Base-by-base conservation (phyloP, 2,888 invertebrate genomes). In the Drepana falcataria region DNA sequence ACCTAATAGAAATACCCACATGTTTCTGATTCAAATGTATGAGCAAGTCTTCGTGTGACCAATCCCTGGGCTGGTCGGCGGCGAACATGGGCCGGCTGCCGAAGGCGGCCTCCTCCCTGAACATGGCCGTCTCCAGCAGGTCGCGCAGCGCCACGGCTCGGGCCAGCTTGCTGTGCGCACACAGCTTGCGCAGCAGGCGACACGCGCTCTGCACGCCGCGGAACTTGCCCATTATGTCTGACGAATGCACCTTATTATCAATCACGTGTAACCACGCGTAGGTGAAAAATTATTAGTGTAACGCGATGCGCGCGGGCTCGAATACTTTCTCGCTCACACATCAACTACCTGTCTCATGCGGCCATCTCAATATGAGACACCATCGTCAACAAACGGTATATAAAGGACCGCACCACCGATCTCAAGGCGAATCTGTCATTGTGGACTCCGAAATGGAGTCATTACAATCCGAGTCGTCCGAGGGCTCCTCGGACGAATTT, bases 21-120 rank as follows among this genome's bases (percentile, higher is more conserved):
- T 96, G 95, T 84, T 94, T 95, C 73, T 95, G 94, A 81, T 96
- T 96, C 73, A 96, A 93, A 68, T 94, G 92, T 56, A 96, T 85
- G 5, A 87, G 67, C 57, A 85, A 58, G 4, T 83, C 79, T 0
- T 79, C 79, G 6, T 59, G 67, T 61, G 77, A 60, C 90, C 88
- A 68, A 66, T 71, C 81, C 5, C 73, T 66, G 0, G 70, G 77
- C 61, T 93, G 92, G 66, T 71, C 67, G 54, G 77, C 73, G 35
- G 74, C 67, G 3, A 75, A 64, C 40, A 92, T 92, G 21, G 91
- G 89, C 55, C 92, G 91, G 2, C 94, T 94, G 0, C 95, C 95
- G 69, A 96, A 95, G n/a, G 94, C 87, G 52, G 92, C 77, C 47
- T 94, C 93, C 48, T 94, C 93, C 9, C 93, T 87, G 67, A 95